phyloP scores from a whole-genome alignment of 1,140 invertebrate genomes.

The Asobara japonica region DNA sequence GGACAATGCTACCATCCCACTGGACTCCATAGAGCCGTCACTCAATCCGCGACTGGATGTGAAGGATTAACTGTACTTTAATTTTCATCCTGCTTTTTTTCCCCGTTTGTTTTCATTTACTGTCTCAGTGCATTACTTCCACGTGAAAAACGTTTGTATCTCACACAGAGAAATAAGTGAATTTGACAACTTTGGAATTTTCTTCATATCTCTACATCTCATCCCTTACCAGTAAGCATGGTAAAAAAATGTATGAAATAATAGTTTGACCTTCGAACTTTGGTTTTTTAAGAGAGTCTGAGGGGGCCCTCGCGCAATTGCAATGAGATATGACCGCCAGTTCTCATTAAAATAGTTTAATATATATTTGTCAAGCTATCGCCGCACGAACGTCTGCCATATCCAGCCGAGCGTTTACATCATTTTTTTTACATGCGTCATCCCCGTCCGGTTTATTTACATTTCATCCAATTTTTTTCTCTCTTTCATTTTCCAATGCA shows the following conservation, averaged over 20 bases:
- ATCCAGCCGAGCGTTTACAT: slow-evolving; percentile 44
- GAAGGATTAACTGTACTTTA: slow-evolving; percentile 43
- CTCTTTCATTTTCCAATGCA: slow-evolving; percentile 23
- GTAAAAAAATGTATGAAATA: background rate
- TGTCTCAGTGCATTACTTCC: slow-evolving; percentile 42
- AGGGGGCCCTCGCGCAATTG: slow-evolving; percentile 49
- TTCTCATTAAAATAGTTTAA: slow-evolving; percentile 58
- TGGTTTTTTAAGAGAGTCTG: background rate
- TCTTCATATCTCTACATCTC: too few species aligned
- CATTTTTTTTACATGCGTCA: slow-evolving; percentile 21
- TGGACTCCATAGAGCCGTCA: slow-evolving; percentile 63
- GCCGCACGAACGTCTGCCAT: slow-evolving; percentile 40
- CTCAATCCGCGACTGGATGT: slow-evolving; percentile 48
- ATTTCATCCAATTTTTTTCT: slow-evolving; percentile 4
- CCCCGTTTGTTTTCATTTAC: slow-evolving; percentile 2
- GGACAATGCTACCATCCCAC: slow-evolving; percentile 61
- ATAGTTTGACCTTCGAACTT: background rate
- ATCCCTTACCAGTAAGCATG: too few species aligned
- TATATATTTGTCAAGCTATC: slow-evolving; percentile 54
- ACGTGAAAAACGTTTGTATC: too few species aligned
- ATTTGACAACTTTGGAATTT: too few species aligned
- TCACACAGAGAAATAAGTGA: too few species aligned
- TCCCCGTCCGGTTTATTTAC: slow-evolving; percentile 6
- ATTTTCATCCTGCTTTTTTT: slow-evolving; percentile 31
- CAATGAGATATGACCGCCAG: slow-evolving; percentile 59